Percentiles rank a stretch among this genome's conserved stretches.
Evolutionary conservation across 2,888 invertebrate genomes (phyloP).

Genomic region (Caenorhabditis becei): DNA sequence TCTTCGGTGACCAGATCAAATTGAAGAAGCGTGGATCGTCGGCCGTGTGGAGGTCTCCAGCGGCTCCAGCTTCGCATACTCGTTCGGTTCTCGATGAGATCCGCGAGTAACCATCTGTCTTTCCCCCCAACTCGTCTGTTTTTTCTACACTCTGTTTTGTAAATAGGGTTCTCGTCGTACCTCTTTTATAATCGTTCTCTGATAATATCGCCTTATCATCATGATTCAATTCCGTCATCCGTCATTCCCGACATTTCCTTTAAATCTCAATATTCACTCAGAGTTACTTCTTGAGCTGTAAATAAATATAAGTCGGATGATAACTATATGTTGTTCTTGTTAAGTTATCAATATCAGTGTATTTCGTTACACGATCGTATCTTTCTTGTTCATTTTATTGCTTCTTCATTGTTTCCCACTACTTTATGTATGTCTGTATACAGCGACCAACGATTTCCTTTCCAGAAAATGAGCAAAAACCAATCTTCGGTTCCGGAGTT

Average conservation of each 20-base stretch:
- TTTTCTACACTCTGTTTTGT: background rate
- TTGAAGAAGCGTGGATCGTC: slow-evolving; percentile 54
- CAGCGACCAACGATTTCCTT: background rate
- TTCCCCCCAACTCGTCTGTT: background rate
- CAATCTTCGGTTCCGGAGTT: slow-evolving; percentile 44
- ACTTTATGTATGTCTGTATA: background rate
- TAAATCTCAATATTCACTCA: background rate
- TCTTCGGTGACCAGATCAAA: slow-evolving; percentile 44
- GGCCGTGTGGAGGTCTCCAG: slow-evolving; percentile 56
- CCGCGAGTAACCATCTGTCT: slow-evolving; percentile 1
- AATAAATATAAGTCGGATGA: slow-evolving; percentile 27
- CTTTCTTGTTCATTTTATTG: background rate
- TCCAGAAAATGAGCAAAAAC: slow-evolving; percentile 38
- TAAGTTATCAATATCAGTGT: slow-evolving; percentile 10
- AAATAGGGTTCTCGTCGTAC: background rate
- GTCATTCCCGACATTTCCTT: background rate
- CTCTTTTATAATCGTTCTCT: slow-evolving; percentile 17
- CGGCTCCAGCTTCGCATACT: background rate
- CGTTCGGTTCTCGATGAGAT: slow-evolving; percentile 16
- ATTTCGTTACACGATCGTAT: slow-evolving; percentile 7
- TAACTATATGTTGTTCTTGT: background rate
- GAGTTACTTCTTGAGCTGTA: slow-evolving; percentile 6
- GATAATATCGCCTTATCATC: slow-evolving; percentile 1
- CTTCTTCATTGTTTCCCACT: slow-evolving; percentile 3
- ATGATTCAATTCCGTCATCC: background rate